These are phyloP conservation scores for Drosophila anomelani DNA, from an alignment of 2,888 invertebrate genomes.

Conservation along the genomic window DNA sequence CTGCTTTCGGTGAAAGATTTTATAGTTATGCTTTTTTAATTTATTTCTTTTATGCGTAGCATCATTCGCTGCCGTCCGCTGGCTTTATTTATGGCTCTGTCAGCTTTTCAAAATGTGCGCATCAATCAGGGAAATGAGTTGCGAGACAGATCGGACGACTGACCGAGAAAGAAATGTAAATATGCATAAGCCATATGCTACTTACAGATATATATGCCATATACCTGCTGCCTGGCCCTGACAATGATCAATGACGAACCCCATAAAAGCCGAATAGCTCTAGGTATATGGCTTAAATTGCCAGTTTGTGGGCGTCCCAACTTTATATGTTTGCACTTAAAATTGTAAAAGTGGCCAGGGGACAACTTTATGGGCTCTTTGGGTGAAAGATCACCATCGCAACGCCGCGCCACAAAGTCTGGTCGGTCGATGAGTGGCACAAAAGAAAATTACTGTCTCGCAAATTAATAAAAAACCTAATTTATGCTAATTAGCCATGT, in stretches of 20 bases:
- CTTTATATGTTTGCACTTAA: slow-evolving; percentile 45
- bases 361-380: slow-evolving; percentile 40
- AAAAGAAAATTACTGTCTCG: slow-evolving; percentile 72
- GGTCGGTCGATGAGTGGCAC: slow-evolving; percentile 46
- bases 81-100: slow-evolving; percentile 69
- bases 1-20: slow-evolving; percentile 61
- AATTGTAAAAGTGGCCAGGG: slow-evolving; percentile 62
- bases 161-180: slow-evolving; percentile 70
- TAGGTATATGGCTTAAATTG: slow-evolving; percentile 36
- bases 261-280: slow-evolving; percentile 31
- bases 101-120: slow-evolving; percentile 66
- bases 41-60: slow-evolving; percentile 71
- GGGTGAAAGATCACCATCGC: slow-evolving; percentile 63
- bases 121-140: slow-evolving; percentile 77
- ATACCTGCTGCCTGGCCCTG: slow-evolving; percentile 36
- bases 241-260: slow-evolving; percentile 66
- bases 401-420: slow-evolving; percentile 73
- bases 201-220: not conserved
- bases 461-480: slow-evolving; percentile 77
- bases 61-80: slow-evolving; percentile 48
- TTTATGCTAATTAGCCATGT: slow-evolving; percentile 70
- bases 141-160: slow-evolving; percentile 55
- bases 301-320: slow-evolving; percentile 52
- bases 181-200: slow-evolving; percentile 62
- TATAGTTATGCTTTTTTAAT: slow-evolving; percentile 65